phyloP scores from a whole-genome alignment of 2,113 vertebrate genomes.

The Glareola pratincola region DNA sequence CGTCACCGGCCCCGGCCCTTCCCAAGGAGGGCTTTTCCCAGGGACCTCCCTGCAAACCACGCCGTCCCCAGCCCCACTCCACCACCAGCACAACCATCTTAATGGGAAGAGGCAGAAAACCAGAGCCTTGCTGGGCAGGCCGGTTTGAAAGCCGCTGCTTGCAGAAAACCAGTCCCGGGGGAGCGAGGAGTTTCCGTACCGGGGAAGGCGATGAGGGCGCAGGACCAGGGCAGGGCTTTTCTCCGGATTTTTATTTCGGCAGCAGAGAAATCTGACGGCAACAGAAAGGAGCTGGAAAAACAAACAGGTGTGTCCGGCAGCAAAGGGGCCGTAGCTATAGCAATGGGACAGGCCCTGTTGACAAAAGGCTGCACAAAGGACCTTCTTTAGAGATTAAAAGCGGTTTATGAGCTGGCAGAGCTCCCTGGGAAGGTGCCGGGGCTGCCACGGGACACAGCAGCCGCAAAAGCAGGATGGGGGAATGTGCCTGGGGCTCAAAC shows the following conservation, averaged over 20 bases:
- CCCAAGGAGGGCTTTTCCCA: fast-evolving
- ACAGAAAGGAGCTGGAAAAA: slow-evolving; percentile 63
- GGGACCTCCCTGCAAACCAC: fast-evolving
- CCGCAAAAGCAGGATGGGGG: neutral
- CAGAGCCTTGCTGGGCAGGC: neutral
- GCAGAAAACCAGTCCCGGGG: neutral
- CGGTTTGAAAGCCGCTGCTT: neutral
- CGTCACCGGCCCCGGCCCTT: neutral
- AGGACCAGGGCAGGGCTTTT: neutral
- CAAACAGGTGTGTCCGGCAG: slow-evolving; percentile 58
- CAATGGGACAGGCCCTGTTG: slow-evolving; percentile 57
- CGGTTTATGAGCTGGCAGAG: neutral
- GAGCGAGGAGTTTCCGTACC: neutral
- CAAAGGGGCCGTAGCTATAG: slow-evolving; percentile 45
- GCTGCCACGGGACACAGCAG: neutral
- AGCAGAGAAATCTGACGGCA: neutral
- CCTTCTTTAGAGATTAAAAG: slow-evolving; percentile 11
- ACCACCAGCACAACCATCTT: fast-evolving
- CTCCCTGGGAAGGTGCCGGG: neutral
- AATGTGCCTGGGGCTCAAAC: fast-evolving
- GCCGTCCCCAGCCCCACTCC: neutral
- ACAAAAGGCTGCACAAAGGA: slow-evolving; percentile 52
- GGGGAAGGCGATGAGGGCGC: neutral
- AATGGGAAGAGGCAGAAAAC: neutral
- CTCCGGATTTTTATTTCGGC: neutral